Conservation (phyloP, 1,140 invertebrate species). For the Oedothorax gibbosus region DNA sequence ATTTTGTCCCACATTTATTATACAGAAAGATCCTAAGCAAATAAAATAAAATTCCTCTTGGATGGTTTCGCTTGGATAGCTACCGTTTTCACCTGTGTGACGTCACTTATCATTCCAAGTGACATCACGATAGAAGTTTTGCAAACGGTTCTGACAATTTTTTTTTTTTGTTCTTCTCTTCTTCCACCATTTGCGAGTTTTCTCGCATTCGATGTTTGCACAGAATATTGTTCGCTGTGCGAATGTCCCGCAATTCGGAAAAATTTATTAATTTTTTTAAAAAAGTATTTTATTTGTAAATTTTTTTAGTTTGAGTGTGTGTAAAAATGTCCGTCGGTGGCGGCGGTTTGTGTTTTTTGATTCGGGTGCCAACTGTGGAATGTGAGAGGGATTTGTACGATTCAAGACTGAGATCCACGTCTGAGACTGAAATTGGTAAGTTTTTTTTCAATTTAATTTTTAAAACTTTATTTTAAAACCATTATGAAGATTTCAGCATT, state of each 20-base stretch:
- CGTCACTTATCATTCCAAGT: constrained; percentile 3
- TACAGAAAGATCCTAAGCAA: neutral
- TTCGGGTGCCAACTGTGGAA: constrained; percentile 40
- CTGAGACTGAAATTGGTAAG: constrained; percentile 15
- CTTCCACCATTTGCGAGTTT: constrained; percentile 7
- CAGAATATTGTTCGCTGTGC: neutral
- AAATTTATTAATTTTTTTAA: neutral
- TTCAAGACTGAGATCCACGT: neutral
- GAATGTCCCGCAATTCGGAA: neutral
- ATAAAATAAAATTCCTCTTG: neutral
- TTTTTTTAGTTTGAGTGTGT: neutral
- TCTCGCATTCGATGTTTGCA: no score
- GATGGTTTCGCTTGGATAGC: constrained; percentile 20
- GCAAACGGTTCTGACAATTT: constrained; percentile 31
- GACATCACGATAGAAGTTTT: constrained; percentile 26
- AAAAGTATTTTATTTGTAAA: neutral
- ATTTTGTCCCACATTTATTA: no score
- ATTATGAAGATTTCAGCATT: no score
- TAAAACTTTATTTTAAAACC: no score
- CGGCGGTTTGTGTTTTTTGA: constrained; percentile 49
- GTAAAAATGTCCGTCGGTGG: constrained; percentile 34
- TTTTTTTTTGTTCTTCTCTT: neutral
- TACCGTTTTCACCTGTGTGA: constrained; percentile 23
- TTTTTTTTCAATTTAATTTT: neutral
- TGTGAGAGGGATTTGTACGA: constrained; percentile 41